phyloP scores from a whole-genome alignment of 2,888 invertebrate species.

The Cheilosia scutellata region DNA sequence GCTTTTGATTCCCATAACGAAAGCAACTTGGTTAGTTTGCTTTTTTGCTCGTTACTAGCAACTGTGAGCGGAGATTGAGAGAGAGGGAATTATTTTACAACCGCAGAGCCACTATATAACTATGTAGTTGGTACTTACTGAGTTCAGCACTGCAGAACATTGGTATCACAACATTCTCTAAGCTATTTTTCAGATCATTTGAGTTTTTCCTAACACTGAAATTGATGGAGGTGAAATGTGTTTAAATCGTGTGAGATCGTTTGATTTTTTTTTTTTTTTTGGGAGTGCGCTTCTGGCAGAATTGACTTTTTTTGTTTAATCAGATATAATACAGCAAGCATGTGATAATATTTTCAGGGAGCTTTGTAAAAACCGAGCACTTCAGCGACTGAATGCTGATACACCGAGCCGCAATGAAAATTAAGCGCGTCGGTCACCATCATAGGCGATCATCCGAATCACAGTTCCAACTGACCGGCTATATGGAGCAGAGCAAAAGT shows the following conservation, averaged over 20 bases:
- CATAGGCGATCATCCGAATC: too few species aligned
- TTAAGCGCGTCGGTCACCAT: too few species aligned
- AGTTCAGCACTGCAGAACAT: slow-evolving; percentile 97
- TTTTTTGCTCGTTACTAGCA: slow-evolving; percentile 94
- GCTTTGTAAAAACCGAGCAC: too few species aligned
- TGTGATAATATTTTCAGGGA: too few species aligned
- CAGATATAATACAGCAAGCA: too few species aligned
- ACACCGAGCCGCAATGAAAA: too few species aligned
- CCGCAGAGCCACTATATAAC: neutral
- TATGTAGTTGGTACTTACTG: slow-evolving; percentile 22
- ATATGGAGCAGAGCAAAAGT: too few species aligned
- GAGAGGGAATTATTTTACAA: slow-evolving; percentile 73
- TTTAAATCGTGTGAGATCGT: neutral
- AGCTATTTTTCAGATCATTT: slow-evolving; percentile 95
- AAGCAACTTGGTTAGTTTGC: slow-evolving; percentile 96
- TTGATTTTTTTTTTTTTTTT: neutral
- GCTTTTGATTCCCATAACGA: slow-evolving; percentile 98
- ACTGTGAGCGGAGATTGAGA: slow-evolving; percentile 84
- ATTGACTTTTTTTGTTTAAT: neutral
- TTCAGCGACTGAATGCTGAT: too few species aligned
- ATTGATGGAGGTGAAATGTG: slow-evolving; percentile 63
- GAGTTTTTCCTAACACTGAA: slow-evolving; percentile 97
- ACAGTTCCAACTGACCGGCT: too few species aligned
- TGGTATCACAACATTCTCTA: slow-evolving; percentile 98
- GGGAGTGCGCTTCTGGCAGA: slow-evolving; percentile 14